phyloP scores from a whole-genome alignment of 2,888 invertebrate species.

The Amaurobius ferox region DNA sequence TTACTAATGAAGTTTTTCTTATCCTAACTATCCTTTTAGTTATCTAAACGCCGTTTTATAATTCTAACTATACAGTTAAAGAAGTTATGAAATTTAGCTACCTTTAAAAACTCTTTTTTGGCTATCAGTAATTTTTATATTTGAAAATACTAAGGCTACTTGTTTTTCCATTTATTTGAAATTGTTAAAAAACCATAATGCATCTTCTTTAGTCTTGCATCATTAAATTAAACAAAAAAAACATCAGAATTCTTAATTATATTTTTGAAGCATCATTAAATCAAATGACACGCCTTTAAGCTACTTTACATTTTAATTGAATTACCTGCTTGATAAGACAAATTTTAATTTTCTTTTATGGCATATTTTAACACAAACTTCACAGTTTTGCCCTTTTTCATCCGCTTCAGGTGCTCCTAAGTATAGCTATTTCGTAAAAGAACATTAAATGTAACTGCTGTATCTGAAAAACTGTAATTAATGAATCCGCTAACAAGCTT shows the following conservation, averaged over 20 bases:
- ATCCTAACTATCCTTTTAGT: too few species aligned
- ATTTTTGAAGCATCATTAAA: neutral
- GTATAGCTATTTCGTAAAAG: neutral
- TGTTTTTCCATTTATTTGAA: too few species aligned
- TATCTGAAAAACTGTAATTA: slow-evolving; percentile 51
- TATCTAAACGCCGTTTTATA: too few species aligned
- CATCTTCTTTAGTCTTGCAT: too few species aligned
- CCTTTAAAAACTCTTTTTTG: too few species aligned
- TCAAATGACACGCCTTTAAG: neutral
- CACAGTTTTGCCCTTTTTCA: neutral
- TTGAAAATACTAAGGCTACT: too few species aligned
- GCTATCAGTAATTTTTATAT: too few species aligned
- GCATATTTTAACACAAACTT: neutral
- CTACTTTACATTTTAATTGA: neutral
- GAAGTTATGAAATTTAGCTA: too few species aligned
- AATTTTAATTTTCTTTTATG: neutral
- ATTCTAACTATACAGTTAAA: too few species aligned
- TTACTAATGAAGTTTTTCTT: too few species aligned
- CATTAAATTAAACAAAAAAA: too few species aligned
- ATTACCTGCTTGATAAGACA: neutral
- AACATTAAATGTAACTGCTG: neutral
- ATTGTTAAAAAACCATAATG: too few species aligned
- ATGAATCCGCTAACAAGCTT: slow-evolving; percentile 33
- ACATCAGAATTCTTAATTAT: neutral
- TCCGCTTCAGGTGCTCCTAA: neutral